Evolutionary conservation across 1,140 invertebrate species (phyloP), one percentile per base, ranked within the genome.

Genomic region (Caenorhabditis briggsae): DNA sequence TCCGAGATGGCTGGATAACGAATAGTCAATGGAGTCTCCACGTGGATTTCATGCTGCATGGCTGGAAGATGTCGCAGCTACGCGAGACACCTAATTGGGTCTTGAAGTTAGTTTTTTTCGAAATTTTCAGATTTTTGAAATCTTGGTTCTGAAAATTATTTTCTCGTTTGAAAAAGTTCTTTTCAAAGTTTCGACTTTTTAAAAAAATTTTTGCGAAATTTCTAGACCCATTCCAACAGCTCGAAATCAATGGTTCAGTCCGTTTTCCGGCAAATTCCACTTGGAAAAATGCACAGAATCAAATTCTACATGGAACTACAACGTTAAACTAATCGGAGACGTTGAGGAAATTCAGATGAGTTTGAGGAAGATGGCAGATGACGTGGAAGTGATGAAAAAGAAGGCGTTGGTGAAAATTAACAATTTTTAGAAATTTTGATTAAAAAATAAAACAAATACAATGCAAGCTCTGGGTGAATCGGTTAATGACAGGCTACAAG

Each of bases 1-100:
- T 85, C 12, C 56, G 87, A 55, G 87, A 88, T 50, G 64, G 78
- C 2, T 88, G 87, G 87, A 5, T 87, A 8, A 88, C 87, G n/a
- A 82, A 82, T 43, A 64, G 25, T 86, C 59, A n/a, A 23, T 88
- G 87, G 87, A 70, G 55, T 33, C 65, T 41, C 14, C 20, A n/a
- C 6, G n/a, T 41, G 0, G 87, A 88, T 65, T 88, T 88, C 46
- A 88, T 88, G 84, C 18, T 88, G 41, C 87, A 88, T 70, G 84
- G 87, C 20, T 88, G 87, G 87, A 88, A 88, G 25, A 82, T 48
- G 25, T 56, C 53, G 6, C 50, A 86, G 14, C 46, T 87, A 58
- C 58, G 48, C 25, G 25, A 43, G 20, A 33, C 8, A 33, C 41
- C 65, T 18, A 7, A 7, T 50, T 70, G 33, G 20, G 16, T 25